Evolutionary conservation across 2,113 vertebrate genomes (phyloP).

Genomic region (Puffinus mauretanicus): DNA sequence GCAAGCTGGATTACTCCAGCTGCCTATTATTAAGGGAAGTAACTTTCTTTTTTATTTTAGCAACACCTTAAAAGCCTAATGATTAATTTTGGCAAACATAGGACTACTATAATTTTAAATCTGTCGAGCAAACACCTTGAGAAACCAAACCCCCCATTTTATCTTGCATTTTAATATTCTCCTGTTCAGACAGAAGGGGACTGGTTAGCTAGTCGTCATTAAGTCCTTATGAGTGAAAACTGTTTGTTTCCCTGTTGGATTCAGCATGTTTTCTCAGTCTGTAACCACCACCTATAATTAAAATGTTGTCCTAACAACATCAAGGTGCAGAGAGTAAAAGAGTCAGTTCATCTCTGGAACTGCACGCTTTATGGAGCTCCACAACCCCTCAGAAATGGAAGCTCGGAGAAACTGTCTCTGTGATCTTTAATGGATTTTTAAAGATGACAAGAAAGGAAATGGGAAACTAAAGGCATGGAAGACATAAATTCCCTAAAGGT

Average conservation of each 20-base stretch:
- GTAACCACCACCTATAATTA: constrained; percentile 65
- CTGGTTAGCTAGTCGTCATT: constrained; percentile 29
- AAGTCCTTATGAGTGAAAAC: constrained; percentile 36
- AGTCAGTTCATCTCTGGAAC: constrained; percentile 61
- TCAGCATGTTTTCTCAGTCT: constrained; percentile 42
- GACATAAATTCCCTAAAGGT: constrained; percentile 89
- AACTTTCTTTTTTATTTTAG: constrained; percentile 42
- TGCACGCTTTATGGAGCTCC: constrained; percentile 61
- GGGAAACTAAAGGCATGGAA: constrained; percentile 80
- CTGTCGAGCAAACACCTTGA: background rate
- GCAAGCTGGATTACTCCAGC: constrained; percentile 9
- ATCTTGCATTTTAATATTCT: constrained; percentile 28
- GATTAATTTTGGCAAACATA: constrained; percentile 42
- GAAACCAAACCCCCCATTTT: background rate
- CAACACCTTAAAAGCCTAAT: constrained; percentile 39
- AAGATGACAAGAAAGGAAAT: constrained; percentile 86
- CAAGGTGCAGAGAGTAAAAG: constrained; percentile 37
- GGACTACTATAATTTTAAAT: constrained; percentile 1
- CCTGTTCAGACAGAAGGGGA: background rate
- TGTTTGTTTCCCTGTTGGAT: constrained; percentile 36
- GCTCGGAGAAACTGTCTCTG: constrained; percentile 74
- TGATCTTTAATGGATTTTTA: constrained; percentile 87
- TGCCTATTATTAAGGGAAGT: background rate
- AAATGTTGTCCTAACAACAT: constrained; percentile 58
- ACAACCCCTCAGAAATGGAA: constrained; percentile 73